Base-by-base conservation (phyloP, 2,797 vertebrate genomes). In the Gobionotothen gibberifrons region DNA sequence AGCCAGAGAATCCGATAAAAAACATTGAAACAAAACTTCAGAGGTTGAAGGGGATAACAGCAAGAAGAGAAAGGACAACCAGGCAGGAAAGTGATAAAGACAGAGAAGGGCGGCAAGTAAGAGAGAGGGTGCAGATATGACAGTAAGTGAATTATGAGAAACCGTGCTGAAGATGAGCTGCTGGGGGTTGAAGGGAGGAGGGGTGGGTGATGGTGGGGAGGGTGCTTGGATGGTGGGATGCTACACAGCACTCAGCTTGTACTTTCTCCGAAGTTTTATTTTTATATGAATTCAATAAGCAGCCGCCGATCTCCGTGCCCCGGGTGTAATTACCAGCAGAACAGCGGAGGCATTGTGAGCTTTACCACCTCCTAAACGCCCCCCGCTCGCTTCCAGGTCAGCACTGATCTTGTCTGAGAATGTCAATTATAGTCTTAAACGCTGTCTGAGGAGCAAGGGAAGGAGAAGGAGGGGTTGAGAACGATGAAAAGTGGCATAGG, bases 221-320 rank as follows among this genome's bases (percentile, higher is more conserved):
- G 76, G 43, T 47, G 67, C 57, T 14, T 46, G 76, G 57, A 16
- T 68, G 69, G 77, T 55, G 58, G 57, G 57, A 82, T 66, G 76
- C 71, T 67, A 70, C 78, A 52, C 26, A 19, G 21, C 46, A 12
- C 65, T 80, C 56, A 55, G 69, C 72, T 14, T 6, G 69, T 66
- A 61, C 74, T 84, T 87, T 89, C 66, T 72, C 74, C 68, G 0
- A 81, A 87, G 68, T 92, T 93, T 89, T 83, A 92, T 93, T 92
- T 92, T 93, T 86, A 93, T 93, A 93, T 93, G 84, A 93, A 94
- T 94, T 94, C 91, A 94, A 93, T 94, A 93, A 88, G 85, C 82
- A 49, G 79, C 66, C 7, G 78, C 77, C 77, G 72, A 89, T 92
- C 90, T 92, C 82, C 78, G 79, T 84, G 86, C 84, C 87, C 86